phyloP scores from a whole-genome alignment of 2,113 vertebrate genomes.

The Microcebus tavaratra region DNA sequence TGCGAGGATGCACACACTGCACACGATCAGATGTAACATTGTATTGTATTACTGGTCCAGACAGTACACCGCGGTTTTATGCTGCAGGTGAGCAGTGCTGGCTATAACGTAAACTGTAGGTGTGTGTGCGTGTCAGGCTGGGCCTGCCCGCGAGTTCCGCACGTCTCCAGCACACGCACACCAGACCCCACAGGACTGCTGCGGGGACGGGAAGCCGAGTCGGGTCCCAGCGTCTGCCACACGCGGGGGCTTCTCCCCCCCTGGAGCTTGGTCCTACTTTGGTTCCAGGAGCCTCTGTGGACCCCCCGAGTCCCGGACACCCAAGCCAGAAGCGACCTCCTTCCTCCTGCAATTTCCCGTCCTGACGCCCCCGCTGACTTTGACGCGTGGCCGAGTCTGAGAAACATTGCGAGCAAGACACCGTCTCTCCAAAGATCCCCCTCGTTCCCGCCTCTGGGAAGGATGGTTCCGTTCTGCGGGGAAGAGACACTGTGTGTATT shows the following conservation, averaged over 20 bases:
- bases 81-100: accelerated
- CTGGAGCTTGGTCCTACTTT: neutral
- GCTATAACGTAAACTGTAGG: accelerated
- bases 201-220: neutral
- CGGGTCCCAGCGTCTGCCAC: neutral
- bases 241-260: neutral
- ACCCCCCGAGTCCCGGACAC: neutral
- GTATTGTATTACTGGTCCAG: no score
- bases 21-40: no score
- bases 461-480: accelerated
- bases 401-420: accelerated
- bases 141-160: neutral
- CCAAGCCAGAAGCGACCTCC: neutral
- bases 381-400: accelerated
- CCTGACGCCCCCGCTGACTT: accelerated
- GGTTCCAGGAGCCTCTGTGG: neutral
- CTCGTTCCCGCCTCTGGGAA: accelerated
- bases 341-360: neutral
- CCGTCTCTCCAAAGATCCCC: accelerated
- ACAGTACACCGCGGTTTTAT: neutral
- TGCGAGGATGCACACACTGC: no score
- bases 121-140: accelerated
- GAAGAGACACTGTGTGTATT: accelerated
- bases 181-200: neutral
- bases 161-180: neutral